Evolutionary conservation across 2,888 invertebrate genomes (phyloP).

Genomic region (Eupithecia pulchellata): DNA sequence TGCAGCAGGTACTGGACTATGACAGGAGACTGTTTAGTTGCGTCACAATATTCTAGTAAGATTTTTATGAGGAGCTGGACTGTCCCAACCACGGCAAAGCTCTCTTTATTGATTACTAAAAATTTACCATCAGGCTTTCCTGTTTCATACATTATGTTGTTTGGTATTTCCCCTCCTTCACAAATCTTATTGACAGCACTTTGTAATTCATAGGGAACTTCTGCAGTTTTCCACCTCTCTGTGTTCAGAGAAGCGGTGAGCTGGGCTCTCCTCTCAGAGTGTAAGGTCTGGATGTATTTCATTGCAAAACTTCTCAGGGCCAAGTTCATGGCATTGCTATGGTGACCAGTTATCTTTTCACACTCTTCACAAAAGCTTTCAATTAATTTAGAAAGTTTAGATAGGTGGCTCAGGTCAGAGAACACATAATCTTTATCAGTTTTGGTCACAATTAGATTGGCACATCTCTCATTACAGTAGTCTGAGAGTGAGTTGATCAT

Average conservation of each 20-base stretch:
- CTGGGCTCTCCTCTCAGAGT: conserved; percentile 94
- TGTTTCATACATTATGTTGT: conserved; percentile 63
- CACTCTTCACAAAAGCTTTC: conserved; percentile 92
- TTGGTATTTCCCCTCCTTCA: conserved; percentile 81
- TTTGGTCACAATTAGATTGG: conserved; percentile 93
- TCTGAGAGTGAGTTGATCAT: conserved; percentile 94
- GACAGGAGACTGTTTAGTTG: conserved; percentile 91
- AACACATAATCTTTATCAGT: conserved; percentile 89
- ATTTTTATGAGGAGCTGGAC: conserved; percentile 95
- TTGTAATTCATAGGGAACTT: conserved; percentile 96
- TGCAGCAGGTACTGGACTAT: conserved; percentile 92
- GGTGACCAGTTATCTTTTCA: conserved; percentile 89
- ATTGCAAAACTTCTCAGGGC: conserved; percentile 95
- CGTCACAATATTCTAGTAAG: conserved; percentile 95
- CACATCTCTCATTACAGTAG: conserved; percentile 96
- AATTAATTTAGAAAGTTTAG: conserved; percentile 90
- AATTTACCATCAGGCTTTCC: conserved; percentile 82
- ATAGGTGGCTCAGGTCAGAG: conserved; percentile 90
- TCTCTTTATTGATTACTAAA: conserved; percentile 88
- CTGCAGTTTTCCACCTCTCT: conserved; percentile 97
- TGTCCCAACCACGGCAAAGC: conserved; percentile 91
- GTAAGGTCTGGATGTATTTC: conserved; percentile 96
- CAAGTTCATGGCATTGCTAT: conserved; percentile 91
- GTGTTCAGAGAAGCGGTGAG: conserved; percentile 93
- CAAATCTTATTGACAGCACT: conserved; percentile 90